phyloP scores from a whole-genome alignment of 2,113 vertebrate genomes.

The Cottus gobio region DNA sequence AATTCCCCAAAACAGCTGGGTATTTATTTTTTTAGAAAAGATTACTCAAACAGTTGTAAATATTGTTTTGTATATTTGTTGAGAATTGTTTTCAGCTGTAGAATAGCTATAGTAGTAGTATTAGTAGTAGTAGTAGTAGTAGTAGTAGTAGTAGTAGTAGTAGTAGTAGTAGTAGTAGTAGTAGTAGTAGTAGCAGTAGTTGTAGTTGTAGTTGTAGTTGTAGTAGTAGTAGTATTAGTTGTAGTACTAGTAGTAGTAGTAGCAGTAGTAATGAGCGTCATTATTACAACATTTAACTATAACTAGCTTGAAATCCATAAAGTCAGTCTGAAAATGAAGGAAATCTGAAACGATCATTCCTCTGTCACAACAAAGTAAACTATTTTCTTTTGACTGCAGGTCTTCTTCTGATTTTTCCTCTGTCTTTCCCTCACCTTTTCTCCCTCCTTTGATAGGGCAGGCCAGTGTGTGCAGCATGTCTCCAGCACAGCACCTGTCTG shows the following conservation, averaged over 20 bases:
- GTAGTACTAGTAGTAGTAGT: too few relatives aligned
- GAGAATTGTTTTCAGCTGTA: background rate
- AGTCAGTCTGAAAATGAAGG: background rate
- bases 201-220: too few relatives aligned
- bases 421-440: background rate
- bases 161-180: too few relatives aligned
- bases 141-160: too few relatives aligned
- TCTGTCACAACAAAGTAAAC: background rate
- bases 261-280: background rate
- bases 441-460: background rate
- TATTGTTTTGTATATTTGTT: background rate
- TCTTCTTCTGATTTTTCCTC: background rate
- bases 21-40: background rate
- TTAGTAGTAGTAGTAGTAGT: too few relatives aligned
- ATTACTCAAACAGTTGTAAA: background rate
- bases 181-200: too few relatives aligned
- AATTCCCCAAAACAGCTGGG: background rate
- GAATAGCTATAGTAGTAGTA: background rate
- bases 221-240: too few relatives aligned
- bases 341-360: background rate
- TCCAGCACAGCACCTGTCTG: constrained; percentile 24
- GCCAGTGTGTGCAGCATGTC: constrained; percentile 15
- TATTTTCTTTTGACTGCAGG: background rate
- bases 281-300: background rate
- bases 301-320: too few relatives aligned